Percentiles rank a stretch among this genome's conserved stretches.
phyloP scores from a whole-genome alignment of 2,888 invertebrate genomes.

The Chromoteleia sp. region DNA sequence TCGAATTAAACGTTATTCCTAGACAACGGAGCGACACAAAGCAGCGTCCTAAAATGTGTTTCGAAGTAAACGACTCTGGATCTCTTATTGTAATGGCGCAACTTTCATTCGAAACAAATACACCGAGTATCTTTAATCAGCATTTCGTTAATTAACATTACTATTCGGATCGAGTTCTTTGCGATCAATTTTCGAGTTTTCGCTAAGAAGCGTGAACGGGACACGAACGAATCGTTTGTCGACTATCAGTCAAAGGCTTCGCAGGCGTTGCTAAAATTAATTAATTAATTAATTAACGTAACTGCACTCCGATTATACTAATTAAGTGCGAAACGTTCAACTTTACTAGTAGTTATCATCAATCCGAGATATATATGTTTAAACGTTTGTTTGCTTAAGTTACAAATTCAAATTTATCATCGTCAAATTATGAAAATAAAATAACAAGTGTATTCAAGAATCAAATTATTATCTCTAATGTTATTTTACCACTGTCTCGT shows the following conservation, averaged over 20 bases:
- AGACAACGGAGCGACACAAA: conserved; percentile 22
- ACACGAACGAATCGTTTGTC: not conserved
- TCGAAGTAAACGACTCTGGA: conserved; percentile 24
- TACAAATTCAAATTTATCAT: too few species aligned
- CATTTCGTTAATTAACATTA: conserved; percentile 43
- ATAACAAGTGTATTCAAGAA: too few species aligned
- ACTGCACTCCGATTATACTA: conserved; percentile 12
- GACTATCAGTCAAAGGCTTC: conserved; percentile 12
- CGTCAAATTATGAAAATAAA: too few species aligned
- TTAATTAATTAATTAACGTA: conserved; percentile 19
- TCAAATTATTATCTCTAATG: too few species aligned
- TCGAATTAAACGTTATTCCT: conserved; percentile 51
- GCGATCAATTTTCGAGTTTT: conserved; percentile 35
- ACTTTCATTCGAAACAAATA: conserved; percentile 42
- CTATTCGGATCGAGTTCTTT: conserved; percentile 26
- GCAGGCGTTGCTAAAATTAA: conserved; percentile 9
- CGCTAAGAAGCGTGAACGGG: not conserved
- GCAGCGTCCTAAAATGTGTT: conserved; percentile 29
- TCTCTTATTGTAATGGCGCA: conserved; percentile 46
- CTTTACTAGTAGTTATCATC: too few species aligned
- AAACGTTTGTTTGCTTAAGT: too few species aligned
- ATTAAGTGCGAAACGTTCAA: not conserved
- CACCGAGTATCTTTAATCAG: conserved; percentile 45
- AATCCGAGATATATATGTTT: too few species aligned
- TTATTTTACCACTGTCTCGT: too few species aligned